phyloP scores from a whole-genome alignment of 1,140 invertebrate species.

The Cotesia typhae region DNA sequence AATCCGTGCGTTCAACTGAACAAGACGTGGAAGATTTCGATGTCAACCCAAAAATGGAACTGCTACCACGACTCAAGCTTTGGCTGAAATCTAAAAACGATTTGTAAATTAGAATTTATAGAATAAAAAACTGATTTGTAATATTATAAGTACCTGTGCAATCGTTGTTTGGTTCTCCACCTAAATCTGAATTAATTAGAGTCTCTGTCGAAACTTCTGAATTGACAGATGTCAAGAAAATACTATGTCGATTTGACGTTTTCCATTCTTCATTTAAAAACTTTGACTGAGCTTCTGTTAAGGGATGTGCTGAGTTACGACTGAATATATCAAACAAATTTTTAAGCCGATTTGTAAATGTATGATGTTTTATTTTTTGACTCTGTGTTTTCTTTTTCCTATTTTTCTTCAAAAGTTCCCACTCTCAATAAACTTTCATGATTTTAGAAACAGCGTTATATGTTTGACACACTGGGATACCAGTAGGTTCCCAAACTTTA shows the following conservation, averaged over 20 bases:
- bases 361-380: slow-evolving; percentile 1
- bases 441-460: slow-evolving; percentile 18
- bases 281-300: slow-evolving; percentile 8
- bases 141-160: no score
- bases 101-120: no score
- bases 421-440: slow-evolving; percentile 18
- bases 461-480: slow-evolving; percentile 17
- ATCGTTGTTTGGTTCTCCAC: no score
- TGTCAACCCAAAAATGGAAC: no score
- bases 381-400: slow-evolving; percentile 7
- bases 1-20: no score
- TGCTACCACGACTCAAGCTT: no score
- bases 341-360: slow-evolving; percentile 7
- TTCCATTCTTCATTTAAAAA: slow-evolving; percentile 19
- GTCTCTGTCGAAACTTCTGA: neutral
- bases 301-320: slow-evolving; percentile 11
- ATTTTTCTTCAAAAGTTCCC: slow-evolving; percentile 17
- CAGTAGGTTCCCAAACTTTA: slow-evolving; percentile 11
- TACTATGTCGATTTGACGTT: slow-evolving; percentile 9
- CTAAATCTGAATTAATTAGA: neutral
- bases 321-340: slow-evolving; percentile 20
- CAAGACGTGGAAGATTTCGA: no score
- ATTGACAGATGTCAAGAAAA: slow-evolving; percentile 8
- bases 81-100: no score
- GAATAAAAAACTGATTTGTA: no score